Evolutionary conservation across 1,140 invertebrate species (phyloP), one percentile per base, ranked within the genome.

Genomic region (Helicoverpa zea): DNA sequence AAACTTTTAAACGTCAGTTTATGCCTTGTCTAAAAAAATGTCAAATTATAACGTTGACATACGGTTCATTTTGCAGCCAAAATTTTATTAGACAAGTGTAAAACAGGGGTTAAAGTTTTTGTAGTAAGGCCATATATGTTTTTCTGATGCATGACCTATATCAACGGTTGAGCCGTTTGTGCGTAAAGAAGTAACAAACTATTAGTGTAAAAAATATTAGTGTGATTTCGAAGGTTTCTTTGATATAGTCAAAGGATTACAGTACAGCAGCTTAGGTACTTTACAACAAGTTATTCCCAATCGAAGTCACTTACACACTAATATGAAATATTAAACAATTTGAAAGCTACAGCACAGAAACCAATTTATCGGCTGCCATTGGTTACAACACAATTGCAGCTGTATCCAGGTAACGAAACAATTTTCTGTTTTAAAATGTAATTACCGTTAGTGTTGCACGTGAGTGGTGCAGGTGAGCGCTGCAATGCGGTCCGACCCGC

Each of bases 361-460:
- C 58, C 11, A 13, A 29, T 59, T 59, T 59, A 59, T 30, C 23
- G 23, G 58, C 47, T 49, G 14, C 35, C 43, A 66, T 49, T 16
- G 14, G 16, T 23, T 18, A 49, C 16, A 18, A 66, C n/a, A 66
- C 11, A 66, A 49, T 66, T 18, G 43, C n/a, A 49, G 63, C 35
- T 66, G 10, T 18, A n/a, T 18, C n/a, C 11, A 49, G 11, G 35
- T 14, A 16, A 64, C 16, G 43, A 66, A 66, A 66, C 63, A 66
- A 66, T 66, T 66, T 49, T 43, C 63, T 66, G 16, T 49, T 66
- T 49, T 18, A 23, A 70, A 70, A 70, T 70, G 49, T 70, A 70
- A 70, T 70, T 70, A 58, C n/a, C 56, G 29, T 16, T 35, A 35
- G 64, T 49, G 64, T 43, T 12, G 43, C 30, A 23, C 23, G 23